These are phyloP conservation scores for Coelopa pilipes DNA, from an alignment of 2,888 invertebrate species.

Conservation along the genomic window DNA sequence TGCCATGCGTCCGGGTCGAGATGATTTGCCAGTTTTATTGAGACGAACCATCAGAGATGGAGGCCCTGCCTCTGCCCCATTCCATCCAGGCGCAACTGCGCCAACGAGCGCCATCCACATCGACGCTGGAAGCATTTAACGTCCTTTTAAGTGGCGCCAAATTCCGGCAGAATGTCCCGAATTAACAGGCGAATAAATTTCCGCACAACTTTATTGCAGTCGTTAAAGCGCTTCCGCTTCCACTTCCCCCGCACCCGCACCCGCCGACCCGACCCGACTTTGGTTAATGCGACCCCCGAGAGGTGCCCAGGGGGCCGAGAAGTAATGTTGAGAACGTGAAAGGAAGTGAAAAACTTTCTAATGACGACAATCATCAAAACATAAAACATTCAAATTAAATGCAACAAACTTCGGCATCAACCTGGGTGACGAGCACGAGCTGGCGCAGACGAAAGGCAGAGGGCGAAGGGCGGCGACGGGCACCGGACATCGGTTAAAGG, in stretches of 20 bases:
- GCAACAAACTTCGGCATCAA: conserved; percentile 13
- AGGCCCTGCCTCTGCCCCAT: too few species aligned
- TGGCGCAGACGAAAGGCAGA: too few species aligned
- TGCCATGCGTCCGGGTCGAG: too few species aligned
- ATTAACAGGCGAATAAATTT: conserved; percentile 10
- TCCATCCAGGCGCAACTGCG: too few species aligned
- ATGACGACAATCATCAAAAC: not conserved
- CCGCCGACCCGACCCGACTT: not conserved
- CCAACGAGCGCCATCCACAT: too few species aligned
- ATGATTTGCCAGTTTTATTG: too few species aligned
- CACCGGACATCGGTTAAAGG: conserved; percentile 6
- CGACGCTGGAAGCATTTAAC: not conserved
- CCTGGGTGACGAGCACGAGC: not conserved
- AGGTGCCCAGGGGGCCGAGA: not conserved
- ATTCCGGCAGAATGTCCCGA: not conserved
- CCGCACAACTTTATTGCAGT: not conserved
- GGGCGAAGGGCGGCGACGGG: too few species aligned
- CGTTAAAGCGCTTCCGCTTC: not conserved
- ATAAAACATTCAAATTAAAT: conserved; percentile 22
- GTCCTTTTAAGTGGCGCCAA: conserved; percentile 10
- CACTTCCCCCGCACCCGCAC: not conserved
- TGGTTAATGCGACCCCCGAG: not conserved
- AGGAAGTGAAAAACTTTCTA: conserved; percentile 8
- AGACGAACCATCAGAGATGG: too few species aligned
- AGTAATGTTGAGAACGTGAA: not conserved